Conservation (phyloP, 1,140 invertebrate genomes). For the Apis dorsata region DNA sequence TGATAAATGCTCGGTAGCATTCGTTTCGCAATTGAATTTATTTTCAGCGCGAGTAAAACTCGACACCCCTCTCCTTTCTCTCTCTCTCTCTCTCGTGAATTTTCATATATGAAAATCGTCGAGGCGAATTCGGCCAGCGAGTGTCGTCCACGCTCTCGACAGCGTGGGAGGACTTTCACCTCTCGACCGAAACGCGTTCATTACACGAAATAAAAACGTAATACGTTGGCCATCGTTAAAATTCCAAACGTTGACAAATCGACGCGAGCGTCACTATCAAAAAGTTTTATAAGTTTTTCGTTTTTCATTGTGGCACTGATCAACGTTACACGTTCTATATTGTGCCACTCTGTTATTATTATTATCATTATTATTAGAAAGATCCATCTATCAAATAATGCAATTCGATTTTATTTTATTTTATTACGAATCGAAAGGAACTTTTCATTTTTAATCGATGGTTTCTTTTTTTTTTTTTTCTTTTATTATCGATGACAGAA, state of each 20-base stretch:
- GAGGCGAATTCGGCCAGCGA: conserved; percentile 43
- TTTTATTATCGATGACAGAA: neutral
- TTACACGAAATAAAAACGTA: conserved; percentile 38
- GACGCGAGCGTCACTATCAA: neutral
- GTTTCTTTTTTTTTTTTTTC: neutral
- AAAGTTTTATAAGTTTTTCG: no score
- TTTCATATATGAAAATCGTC: conserved; percentile 41
- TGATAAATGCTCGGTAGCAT: neutral
- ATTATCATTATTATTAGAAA: no score
- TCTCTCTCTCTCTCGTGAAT: conserved; percentile 25
- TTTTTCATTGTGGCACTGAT: no score
- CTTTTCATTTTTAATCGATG: neutral
- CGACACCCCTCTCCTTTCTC: neutral
- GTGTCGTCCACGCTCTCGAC: conserved; percentile 30
- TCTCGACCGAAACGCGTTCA: conserved; percentile 34
- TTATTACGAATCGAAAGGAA: no score
- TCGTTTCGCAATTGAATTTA: neutral
- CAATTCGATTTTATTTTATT: no score
- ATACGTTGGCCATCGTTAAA: conserved; percentile 45
- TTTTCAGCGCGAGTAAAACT: neutral
- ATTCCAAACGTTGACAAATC: conserved; percentile 58
- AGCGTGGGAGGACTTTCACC: conserved; percentile 63
- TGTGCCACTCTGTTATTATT: no score
- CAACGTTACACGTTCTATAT: no score
- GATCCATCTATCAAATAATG: no score